A percentile compares a stretch with the other conserved stretches of the same genome.
phyloP scores from a whole-genome alignment of 2,888 invertebrate species.

The Acrobasis suavella region DNA sequence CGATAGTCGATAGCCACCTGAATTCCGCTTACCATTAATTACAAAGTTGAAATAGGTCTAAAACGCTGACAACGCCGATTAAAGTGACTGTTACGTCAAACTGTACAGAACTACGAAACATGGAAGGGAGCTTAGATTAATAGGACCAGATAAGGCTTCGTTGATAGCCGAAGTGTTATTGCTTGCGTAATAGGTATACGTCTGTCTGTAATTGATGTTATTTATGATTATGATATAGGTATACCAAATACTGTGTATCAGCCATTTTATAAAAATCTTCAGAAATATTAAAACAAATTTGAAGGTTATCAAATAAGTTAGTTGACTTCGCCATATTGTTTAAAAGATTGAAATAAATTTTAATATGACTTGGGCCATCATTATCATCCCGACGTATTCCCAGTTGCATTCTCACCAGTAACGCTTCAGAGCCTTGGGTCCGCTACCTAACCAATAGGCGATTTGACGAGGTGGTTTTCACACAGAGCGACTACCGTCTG shows the following conservation, averaged over 20 bases:
- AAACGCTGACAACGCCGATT: constrained; percentile 48
- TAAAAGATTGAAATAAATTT: too few species aligned
- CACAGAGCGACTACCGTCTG: too few species aligned
- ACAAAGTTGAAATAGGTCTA: constrained; percentile 43
- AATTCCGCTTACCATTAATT: constrained; percentile 42
- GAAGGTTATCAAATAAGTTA: too few species aligned
- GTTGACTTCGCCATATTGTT: too few species aligned
- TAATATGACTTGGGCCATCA: too few species aligned
- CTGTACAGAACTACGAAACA: constrained; percentile 61
- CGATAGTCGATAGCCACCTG: constrained; percentile 22
- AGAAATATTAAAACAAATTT: too few species aligned
- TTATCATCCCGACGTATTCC: too few species aligned
- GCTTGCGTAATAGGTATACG: constrained; percentile 24
- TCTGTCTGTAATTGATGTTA: constrained; percentile 26
- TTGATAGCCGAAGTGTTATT: constrained; percentile 46
- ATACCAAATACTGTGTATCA: not conserved
- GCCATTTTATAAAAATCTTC: too few species aligned
- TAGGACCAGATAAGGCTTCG: constrained; percentile 55
- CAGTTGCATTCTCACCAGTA: too few species aligned
- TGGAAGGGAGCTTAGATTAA: constrained; percentile 55
- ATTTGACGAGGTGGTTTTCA: too few species aligned
- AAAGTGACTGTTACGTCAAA: constrained; percentile 62
- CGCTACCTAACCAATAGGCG: too few species aligned
- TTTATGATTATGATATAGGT: not conserved
- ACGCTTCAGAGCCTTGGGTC: too few species aligned